Base-by-base conservation (phyloP, 2,888 invertebrate species). In the Tromatobia lineatoria region DNA sequence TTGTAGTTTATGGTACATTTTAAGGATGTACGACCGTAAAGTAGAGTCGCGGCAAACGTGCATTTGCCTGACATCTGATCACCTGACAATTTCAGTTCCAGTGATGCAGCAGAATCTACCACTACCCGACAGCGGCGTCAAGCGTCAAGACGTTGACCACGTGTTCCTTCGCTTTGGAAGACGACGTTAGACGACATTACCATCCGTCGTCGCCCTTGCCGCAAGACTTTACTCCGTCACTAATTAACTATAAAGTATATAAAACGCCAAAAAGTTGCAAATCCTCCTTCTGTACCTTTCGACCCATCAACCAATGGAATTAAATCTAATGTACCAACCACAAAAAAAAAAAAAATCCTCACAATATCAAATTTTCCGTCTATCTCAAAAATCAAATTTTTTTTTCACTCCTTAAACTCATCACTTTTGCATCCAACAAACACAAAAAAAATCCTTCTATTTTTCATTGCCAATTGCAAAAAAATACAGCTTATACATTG, bases 151-250 rank as follows among this genome's bases (percentile, higher is more conserved):
- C 94, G 97, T 98, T 69, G 98, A 98, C 90, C 98, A 98, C 94
- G 97, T 98, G 78, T 98, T 98, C 94, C 95, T 98, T 90, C 96
- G 98, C 91, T 98, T 98, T 93, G 98, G 98, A 78, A 96, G 97
- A 93, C 96, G 97, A 93, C 96, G 97, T 95, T 96, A 96, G 93
- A 70, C 18, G 66, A 23, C n/a, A 11, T 57, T 15, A 29, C 34
- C 78, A 69, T 45, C 71, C 74, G 70, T 77, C 61, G 69, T 77
- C 76, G 57, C 67, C 76, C 57, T 81, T 71, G 75, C 78, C 64
- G 78, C 54, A 76, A 79, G 52, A 83, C 80, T 69, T 83, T 79
- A 84, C 52, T 83, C 75, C 64, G 79, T 80, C 64, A 83, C 50
- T 47, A 47, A 70, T 75, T n/a, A 69, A 82, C 38, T 38, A 47